Evolutionary conservation across 2,113 vertebrate species (phyloP).

Genomic region (Galbula dea): DNA sequence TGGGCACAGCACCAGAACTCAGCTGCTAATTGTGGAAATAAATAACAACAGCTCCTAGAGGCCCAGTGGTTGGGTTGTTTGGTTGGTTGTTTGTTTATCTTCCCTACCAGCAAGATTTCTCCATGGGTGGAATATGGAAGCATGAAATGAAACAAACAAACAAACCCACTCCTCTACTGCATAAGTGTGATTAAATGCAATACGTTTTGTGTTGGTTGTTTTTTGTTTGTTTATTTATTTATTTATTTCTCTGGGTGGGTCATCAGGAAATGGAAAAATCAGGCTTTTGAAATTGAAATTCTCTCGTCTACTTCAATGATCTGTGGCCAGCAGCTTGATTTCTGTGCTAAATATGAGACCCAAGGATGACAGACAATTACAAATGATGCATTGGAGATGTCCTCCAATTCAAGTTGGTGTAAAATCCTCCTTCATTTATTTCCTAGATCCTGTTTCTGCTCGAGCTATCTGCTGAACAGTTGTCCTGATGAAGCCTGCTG

Average conservation of each 20-base stretch:
- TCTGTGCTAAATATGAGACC: background rate
- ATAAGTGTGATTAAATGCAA: constrained; percentile 25
- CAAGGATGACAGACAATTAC: rapidly evolving
- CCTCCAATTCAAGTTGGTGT: background rate
- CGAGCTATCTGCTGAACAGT: background rate
- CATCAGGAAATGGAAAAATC: background rate
- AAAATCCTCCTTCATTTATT: background rate
- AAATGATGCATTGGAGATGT: rapidly evolving
- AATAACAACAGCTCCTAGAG: constrained; percentile 63
- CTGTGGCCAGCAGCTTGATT: background rate
- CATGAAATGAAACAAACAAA: constrained; percentile 39
- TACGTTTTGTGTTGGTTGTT: background rate
- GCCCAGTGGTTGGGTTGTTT: constrained; percentile 54
- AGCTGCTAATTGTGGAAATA: constrained; percentile 69
- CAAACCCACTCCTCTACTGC: background rate
- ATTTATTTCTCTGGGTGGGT: background rate
- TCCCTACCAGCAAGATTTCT: constrained; percentile 62
- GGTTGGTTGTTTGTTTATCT: constrained; percentile 53
- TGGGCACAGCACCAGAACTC: constrained; percentile 69
- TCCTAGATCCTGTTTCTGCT: background rate
- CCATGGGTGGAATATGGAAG: constrained; percentile 51
- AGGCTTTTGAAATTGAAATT: background rate
- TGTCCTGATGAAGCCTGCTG: rapidly evolving
- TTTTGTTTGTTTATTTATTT: background rate
- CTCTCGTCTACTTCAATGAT: background rate